Evolutionary conservation across 2,113 vertebrate genomes (phyloP).

Genomic region (Ammospiza nelsoni): DNA sequence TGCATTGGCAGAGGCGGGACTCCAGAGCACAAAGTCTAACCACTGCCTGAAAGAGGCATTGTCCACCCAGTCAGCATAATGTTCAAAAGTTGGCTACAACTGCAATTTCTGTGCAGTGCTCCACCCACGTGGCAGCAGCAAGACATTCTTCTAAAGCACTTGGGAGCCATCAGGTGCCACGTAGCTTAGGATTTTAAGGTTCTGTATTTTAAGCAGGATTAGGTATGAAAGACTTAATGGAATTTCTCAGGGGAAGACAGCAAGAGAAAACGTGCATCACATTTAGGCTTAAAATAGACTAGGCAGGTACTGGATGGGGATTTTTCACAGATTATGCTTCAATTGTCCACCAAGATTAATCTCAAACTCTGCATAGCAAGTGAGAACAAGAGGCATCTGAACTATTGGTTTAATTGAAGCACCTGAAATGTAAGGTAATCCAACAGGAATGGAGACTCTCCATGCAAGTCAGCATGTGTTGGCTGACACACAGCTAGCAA

Average conservation of each 20-base stretch:
- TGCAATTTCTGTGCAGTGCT: neutral
- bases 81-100: neutral
- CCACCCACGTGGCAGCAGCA: accelerated
- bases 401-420: neutral
- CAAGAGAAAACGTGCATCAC: neutral
- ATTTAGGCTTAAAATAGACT: neutral
- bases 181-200: neutral
- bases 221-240: neutral
- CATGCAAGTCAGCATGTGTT: neutral
- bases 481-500: neutral
- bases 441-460: neutral
- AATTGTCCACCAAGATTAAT: neutral
- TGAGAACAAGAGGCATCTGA: neutral
- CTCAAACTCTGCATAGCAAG: neutral
- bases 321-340: neutral
- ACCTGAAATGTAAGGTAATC: neutral
- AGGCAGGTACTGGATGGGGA: neutral
- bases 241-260: neutral
- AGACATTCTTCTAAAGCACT: neutral
- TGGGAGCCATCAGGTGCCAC: neutral
- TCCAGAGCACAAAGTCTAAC: neutral
- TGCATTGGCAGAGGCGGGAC: neutral
- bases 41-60: neutral
- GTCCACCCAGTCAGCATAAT: neutral
- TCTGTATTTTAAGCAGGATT: neutral